A percentile compares a stretch with the other conserved stretches of the same genome.
Conservation (phyloP, 2,888 invertebrate species). For the Clostera curtula region DNA sequence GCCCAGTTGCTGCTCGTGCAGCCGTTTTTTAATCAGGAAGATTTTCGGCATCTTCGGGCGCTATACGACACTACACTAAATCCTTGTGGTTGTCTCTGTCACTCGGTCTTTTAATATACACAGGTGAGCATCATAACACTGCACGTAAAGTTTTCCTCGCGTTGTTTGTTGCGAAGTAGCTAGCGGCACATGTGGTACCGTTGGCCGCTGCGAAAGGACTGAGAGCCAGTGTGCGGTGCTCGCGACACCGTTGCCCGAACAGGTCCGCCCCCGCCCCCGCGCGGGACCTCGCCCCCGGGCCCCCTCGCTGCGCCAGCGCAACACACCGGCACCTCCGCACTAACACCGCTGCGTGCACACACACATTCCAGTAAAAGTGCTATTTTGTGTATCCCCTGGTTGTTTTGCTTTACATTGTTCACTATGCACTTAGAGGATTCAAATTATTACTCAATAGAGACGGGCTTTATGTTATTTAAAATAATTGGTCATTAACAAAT, state of each 20-base stretch:
- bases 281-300: constrained; percentile 45
- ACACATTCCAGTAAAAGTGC: constrained; percentile 69
- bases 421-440: no score
- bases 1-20: constrained; percentile 92
- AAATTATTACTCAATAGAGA: no score
- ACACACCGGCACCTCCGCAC: constrained; percentile 30
- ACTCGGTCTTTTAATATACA: constrained; percentile 61
- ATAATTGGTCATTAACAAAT: no score
- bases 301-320: constrained; percentile 44
- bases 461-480: no score
- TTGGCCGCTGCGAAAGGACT: constrained; percentile 72
- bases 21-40: constrained; percentile 91
- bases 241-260: constrained; percentile 70
- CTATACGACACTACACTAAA: constrained; percentile 61
- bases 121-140: constrained; percentile 67
- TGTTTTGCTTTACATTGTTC: constrained; percentile 29
- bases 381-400: constrained; percentile 45
- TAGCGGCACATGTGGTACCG: constrained; percentile 72
- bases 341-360: constrained; percentile 33
- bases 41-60: constrained; percentile 89
- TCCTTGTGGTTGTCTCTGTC: constrained; percentile 55
- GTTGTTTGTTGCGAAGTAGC: constrained; percentile 54
- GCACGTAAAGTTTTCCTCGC: constrained; percentile 64
- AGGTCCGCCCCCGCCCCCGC: constrained; percentile 68
- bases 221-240: constrained; percentile 64